phyloP scores from a whole-genome alignment of 2,888 invertebrate species.

The Griposia aprilina region DNA sequence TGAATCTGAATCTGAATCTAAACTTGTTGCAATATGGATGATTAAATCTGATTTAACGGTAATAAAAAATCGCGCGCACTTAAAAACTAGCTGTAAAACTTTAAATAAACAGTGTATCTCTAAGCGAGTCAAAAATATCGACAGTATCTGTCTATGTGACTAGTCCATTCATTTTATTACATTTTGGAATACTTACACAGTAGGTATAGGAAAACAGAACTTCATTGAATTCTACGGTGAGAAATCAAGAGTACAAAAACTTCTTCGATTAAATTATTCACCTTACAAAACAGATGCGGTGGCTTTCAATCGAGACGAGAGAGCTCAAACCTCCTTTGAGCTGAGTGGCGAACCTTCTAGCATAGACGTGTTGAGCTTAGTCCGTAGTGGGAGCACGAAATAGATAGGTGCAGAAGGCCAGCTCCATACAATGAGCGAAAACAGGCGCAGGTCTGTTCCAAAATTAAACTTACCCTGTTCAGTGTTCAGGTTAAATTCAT shows the following conservation, averaged over 20 bases:
- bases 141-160: too few species aligned
- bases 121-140: too few species aligned
- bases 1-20: too few species aligned
- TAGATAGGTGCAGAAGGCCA: neutral
- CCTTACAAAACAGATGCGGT: constrained; percentile 11
- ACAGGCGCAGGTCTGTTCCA: neutral
- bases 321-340: constrained; percentile 28
- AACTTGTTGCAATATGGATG: too few species aligned
- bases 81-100: too few species aligned
- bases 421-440: neutral
- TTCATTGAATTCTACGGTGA: neutral
- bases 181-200: too few species aligned
- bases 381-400: neutral
- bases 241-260: constrained; percentile 2
- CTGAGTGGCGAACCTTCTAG: constrained; percentile 10
- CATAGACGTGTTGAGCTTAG: constrained; percentile 12
- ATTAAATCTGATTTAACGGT: too few species aligned
- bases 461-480: neutral
- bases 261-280: constrained; percentile 42
- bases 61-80: too few species aligned
- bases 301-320: constrained; percentile 14
- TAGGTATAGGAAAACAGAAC: neutral
- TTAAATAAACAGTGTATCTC: too few species aligned
- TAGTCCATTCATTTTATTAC: too few species aligned
- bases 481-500: neutral